Evolutionary conservation across 2,797 vertebrate species (phyloP).

Genomic region (Tenualosa ilisha): DNA sequence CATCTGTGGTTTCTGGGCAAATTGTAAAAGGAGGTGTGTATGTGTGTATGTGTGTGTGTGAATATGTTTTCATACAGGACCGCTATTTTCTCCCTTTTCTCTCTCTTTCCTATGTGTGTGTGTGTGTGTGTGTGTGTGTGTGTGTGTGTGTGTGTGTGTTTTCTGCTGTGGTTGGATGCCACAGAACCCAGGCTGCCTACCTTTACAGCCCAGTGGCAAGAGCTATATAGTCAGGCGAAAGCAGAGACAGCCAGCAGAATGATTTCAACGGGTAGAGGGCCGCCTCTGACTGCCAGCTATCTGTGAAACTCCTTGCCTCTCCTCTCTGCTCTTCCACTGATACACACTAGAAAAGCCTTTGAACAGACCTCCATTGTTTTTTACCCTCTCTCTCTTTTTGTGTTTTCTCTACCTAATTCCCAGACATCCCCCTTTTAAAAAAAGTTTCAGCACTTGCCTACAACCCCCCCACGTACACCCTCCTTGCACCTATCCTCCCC

Average conservation of each 20-base stretch:
- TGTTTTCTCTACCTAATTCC: not conserved
- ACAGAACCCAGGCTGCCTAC: constrained; percentile 38
- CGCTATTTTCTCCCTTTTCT: not conserved
- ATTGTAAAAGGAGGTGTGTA: constrained; percentile 36
- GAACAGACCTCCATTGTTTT: constrained; percentile 6
- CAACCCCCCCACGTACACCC: not conserved
- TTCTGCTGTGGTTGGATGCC: constrained; percentile 26
- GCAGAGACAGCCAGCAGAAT: constrained; percentile 38
- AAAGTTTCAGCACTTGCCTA: not conserved
- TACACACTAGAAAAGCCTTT: constrained; percentile 16
- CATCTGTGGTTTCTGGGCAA: constrained; percentile 59
- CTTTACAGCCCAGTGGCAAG: constrained; percentile 36
- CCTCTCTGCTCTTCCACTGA: not conserved
- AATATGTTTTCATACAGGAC: not conserved
- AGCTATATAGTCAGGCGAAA: constrained; percentile 31
- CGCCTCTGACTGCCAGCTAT: constrained; percentile 4
- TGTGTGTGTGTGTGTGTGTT: not conserved
- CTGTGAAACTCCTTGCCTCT: not conserved
- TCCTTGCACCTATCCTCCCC: constrained; percentile 24
- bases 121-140: too few species aligned
- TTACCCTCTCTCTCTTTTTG: not conserved
- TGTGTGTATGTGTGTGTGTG: not conserved
- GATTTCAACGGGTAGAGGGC: not conserved
- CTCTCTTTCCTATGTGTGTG: not conserved
- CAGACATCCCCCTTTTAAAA: not conserved